phyloP scores from a whole-genome alignment of 1,140 invertebrate species.

The Maconellicoccus hirsutus region DNA sequence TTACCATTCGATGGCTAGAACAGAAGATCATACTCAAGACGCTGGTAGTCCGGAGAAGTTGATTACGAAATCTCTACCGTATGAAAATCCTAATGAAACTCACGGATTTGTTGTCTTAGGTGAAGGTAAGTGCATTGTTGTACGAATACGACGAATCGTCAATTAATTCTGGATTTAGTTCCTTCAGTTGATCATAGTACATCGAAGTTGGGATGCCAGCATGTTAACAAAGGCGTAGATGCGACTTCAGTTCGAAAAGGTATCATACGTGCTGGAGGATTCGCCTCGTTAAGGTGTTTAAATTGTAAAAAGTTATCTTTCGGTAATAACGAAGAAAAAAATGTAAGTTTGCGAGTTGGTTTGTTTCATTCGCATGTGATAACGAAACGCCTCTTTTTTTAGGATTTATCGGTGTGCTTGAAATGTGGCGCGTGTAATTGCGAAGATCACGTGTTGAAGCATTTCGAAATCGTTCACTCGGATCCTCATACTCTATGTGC shows the following conservation, averaged over 20 bases:
- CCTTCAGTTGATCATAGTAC: not conserved
- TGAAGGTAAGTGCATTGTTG: not conserved
- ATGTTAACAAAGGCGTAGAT: conserved; percentile 24
- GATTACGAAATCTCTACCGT: not conserved
- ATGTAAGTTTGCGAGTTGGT: not conserved
- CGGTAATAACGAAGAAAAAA: not conserved
- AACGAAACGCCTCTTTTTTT: not conserved
- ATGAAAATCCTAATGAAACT: not conserved
- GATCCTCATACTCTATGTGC: conserved; percentile 14
- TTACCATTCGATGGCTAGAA: conserved; percentile 16
- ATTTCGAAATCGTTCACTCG: not conserved
- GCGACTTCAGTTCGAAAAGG: conserved; percentile 14
- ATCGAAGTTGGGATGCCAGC: conserved; percentile 18
- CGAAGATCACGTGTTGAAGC: conserved; percentile 11
- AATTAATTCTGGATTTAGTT: not conserved
- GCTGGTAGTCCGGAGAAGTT: not conserved
- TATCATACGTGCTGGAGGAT: not conserved
- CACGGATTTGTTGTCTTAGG: not conserved
- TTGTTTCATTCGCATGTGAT: no score
- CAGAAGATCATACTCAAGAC: conserved; percentile 2
- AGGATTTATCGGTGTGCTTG: conserved; percentile 23
- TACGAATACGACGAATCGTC: not conserved
- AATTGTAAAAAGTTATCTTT: conserved; percentile 14
- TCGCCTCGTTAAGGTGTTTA: conserved; percentile 12
- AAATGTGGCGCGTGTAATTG: conserved; percentile 19